A percentile compares a stretch with the other conserved stretches of the same genome.
phyloP scores from a whole-genome alignment of 2,797 vertebrate genomes.

The Chaetophractus vellerosus region DNA sequence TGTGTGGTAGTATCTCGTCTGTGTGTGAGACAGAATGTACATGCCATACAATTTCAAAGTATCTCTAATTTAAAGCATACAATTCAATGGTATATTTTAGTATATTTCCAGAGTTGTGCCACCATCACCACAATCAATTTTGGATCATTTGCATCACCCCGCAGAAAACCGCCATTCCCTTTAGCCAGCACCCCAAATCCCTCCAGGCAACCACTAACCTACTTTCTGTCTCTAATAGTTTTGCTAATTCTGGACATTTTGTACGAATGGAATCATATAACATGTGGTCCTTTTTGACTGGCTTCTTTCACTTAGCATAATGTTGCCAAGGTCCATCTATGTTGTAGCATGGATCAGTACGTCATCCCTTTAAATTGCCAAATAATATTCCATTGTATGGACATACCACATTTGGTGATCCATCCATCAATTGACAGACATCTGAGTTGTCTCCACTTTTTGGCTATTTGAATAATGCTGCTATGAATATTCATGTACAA shows the following conservation, averaged over 20 bases:
- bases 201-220: background rate
- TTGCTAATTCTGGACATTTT: background rate
- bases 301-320: background rate
- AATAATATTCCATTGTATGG: background rate
- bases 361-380: background rate
- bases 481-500: too few species aligned
- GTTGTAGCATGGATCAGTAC: background rate
- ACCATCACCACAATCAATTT: background rate
- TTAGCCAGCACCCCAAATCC: background rate
- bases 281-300: background rate
- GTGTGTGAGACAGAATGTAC: background rate
- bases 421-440: too few species aligned
- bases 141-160: background rate
- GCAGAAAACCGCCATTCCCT: background rate
- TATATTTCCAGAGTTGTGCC: background rate
- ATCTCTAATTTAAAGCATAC: background rate
- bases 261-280: background rate
- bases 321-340: background rate
- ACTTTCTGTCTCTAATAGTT: background rate
- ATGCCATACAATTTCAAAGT: background rate
- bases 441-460: too few species aligned
- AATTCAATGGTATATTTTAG: background rate
- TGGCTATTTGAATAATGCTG: too few species aligned
- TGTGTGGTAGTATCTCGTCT: background rate
- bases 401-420: background rate